Evolutionary conservation across 2,113 vertebrate species (phyloP), one percentile per base, ranked within the genome.

Genomic region (Atlantisia rogersi): DNA sequence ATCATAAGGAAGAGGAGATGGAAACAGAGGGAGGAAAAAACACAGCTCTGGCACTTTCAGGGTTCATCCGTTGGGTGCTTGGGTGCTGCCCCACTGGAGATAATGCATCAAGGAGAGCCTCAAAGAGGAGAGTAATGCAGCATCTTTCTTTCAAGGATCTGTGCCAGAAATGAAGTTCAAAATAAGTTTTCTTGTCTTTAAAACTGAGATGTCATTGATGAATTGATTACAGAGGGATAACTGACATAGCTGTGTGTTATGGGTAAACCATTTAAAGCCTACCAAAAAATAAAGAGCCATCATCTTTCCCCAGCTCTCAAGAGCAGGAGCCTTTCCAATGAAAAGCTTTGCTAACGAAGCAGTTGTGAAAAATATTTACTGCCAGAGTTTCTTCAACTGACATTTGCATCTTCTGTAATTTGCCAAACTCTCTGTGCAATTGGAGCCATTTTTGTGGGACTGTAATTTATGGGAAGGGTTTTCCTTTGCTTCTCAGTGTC

Each of bases 301-400:
- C 75, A 63, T 63, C 56, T 35, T 82, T 90, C 44, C 59, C 73
- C 37, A 42, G 60, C 32, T 94, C 80, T 75, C 0, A 0, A 81
- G 73, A 79, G 65, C 69, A 84, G 58, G 77, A 94, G 29, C 40
- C 13, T 82, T 95, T 86, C 91, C 63, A 85, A 14, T 35, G 50
- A 91, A 85, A 88, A 94, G 16, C 46, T 91, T 76, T 97, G 90
- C 44, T 95, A 93, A 87, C 0, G 0, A 91, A 94, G 81, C 84
- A 76, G 59, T 89, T 65, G 59, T 85, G 84, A 89, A 95, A 91
- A 94, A 93, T 95, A 95, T 96, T 96, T 96, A 92, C 95, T 88
- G 74, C 29, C 73, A 76, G 86, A 84, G 31, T 82, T 95, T 68
- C 92, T 95, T 69, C 55, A 1, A 91, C 3, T 83, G 82, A 76